Conservation (phyloP, 2,888 invertebrate species). For the Cheilosia variabilis region DNA sequence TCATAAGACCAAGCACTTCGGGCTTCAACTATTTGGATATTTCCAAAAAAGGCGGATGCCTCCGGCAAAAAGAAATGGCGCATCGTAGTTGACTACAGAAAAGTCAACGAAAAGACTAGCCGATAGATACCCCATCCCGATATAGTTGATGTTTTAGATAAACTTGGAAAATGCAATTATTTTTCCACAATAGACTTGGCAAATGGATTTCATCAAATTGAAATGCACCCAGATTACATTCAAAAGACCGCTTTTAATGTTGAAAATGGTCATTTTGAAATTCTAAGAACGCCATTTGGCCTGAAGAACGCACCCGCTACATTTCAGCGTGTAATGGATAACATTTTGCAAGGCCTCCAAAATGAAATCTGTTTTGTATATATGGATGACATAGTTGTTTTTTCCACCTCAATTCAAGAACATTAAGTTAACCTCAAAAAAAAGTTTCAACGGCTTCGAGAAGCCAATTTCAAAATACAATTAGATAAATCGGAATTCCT, state of each 20-base stretch:
- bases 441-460: slow-evolving; percentile 76
- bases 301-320: no score
- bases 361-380: slow-evolving; percentile 33
- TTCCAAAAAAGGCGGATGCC: no score
- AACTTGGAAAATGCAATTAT: slow-evolving; percentile 32
- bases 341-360: slow-evolving; percentile 24
- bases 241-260: slow-evolving; percentile 32
- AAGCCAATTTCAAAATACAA: slow-evolving; percentile 77
- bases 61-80: slow-evolving; percentile 31
- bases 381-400: slow-evolving; percentile 77
- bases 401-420: slow-evolving; percentile 77
- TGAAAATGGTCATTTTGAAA: slow-evolving; percentile 39
- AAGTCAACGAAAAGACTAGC: slow-evolving; percentile 20
- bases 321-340: slow-evolving; percentile 46
- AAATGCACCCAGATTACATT: slow-evolving; percentile 26
- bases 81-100: slow-evolving; percentile 37
- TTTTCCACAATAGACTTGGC: slow-evolving; percentile 36
- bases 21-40: slow-evolving; percentile 1
- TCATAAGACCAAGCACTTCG: slow-evolving; percentile 32
- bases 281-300: no score
- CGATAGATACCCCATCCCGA: slow-evolving; percentile 37
- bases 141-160: slow-evolving; percentile 29
- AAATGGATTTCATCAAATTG: slow-evolving; percentile 34
- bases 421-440: slow-evolving; percentile 75
- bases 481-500: slow-evolving; percentile 45